Conservation (phyloP, 2,888 invertebrate species). For the Seira sanloemensis region DNA sequence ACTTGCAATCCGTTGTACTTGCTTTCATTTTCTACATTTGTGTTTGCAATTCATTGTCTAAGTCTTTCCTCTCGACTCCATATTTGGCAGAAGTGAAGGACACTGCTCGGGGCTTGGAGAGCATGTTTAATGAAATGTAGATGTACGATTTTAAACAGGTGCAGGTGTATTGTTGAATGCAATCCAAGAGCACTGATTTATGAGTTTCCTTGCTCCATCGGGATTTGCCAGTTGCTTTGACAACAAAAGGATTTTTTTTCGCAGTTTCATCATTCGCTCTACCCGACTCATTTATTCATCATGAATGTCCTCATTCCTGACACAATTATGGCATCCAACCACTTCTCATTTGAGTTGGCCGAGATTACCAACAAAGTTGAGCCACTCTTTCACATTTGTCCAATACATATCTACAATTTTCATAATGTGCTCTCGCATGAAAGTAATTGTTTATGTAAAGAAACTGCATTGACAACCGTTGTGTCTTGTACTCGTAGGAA, state of each 20-base stretch:
- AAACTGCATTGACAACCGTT: too few relatives aligned
- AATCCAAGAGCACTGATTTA: conserved; percentile 1
- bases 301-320: not conserved
- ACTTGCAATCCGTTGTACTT: not conserved
- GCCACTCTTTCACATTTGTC: too few relatives aligned
- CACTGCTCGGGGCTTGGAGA: conserved; percentile 8
- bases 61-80: conserved; percentile 3
- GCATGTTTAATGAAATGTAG: conserved; percentile 6
- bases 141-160: not conserved
- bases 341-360: too few relatives aligned
- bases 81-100: conserved; percentile 6
- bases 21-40: not conserved
- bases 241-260: not conserved
- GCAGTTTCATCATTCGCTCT: not conserved
- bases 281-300: not conserved
- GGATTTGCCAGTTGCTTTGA: not conserved
- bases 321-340: not conserved
- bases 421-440: too few relatives aligned
- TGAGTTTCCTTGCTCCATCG: not conserved
- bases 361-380: too few relatives aligned
- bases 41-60: not conserved
- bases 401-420: too few relatives aligned
- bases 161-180: not conserved
- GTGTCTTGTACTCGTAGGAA: too few relatives aligned
- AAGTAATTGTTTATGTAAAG: too few relatives aligned